Conservation (phyloP, 2,113 vertebrate species). For the Microcebus jonahi region DNA sequence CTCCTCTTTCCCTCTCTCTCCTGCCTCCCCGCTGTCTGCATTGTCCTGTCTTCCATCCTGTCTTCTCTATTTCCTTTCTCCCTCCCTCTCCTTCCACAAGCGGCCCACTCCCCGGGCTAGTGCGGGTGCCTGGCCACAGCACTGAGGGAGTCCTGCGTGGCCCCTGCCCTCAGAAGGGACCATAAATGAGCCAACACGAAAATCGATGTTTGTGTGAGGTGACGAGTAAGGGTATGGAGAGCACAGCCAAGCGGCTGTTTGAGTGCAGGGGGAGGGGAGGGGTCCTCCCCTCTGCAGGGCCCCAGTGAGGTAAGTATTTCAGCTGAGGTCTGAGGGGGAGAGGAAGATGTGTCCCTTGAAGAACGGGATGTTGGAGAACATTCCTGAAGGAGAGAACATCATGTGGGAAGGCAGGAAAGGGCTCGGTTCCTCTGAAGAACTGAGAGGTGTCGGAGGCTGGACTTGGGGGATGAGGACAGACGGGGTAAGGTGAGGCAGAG, state of each 20-base stretch:
- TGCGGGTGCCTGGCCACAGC: fast-evolving
- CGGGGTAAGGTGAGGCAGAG: too few relatives aligned
- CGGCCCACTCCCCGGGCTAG: too few relatives aligned
- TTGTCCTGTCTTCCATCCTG: neutral
- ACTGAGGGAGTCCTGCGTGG: fast-evolving
- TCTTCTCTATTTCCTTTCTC: too few relatives aligned
- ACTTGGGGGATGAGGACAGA: neutral
- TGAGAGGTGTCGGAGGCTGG: neutral
- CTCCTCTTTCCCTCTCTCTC: neutral
- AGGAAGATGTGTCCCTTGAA: neutral
- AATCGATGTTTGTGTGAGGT: fast-evolving
- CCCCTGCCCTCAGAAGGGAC: neutral
- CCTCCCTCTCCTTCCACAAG: too few relatives aligned
- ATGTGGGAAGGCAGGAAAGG: neutral
- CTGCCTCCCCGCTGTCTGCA: too few relatives aligned
- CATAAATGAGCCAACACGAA: neutral
- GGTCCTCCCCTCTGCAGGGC: too few relatives aligned
- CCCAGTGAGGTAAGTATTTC: fast-evolving
- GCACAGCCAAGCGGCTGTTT: neutral
- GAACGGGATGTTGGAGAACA: neutral
- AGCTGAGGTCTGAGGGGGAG: neutral
- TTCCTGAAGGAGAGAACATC: neutral
- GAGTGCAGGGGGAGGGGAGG: neutral
- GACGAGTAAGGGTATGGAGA: fast-evolving
- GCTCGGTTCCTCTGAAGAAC: neutral